Base-by-base conservation (phyloP, 2,888 invertebrate species). In the Campoletis raptor region DNA sequence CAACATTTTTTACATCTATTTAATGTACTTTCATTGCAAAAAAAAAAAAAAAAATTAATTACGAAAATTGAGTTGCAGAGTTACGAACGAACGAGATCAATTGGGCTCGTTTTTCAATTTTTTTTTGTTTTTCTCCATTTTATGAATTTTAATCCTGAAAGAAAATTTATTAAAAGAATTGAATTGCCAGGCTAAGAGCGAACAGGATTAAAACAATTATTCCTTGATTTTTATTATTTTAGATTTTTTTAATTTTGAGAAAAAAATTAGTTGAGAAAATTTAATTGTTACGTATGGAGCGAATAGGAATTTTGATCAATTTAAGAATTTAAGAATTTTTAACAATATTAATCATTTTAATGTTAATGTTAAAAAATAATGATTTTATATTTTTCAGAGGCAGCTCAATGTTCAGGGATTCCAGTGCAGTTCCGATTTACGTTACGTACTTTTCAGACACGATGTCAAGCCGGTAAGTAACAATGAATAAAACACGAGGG, bases 401-500 rank as follows among this genome's bases (percentile, higher is more conserved):
- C 98, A 98, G 95, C 96, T 98, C 92, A 97, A 98, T 95, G 98
- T 98, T 91, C 97, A 97, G 94, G 97, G 97, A 91, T 98, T 97
- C 95, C 96, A 97, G 95, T 97, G 98, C 95, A 98, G 98, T 90
- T 96, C 96, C 90, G 98, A 98, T 95, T 96, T 98, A 92, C 97
- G 97, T 94, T 98, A 96, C 95, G 97, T 98, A 93, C 96, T 98
- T 92, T 97, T 98, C 95, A 97, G 97, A 95, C 98, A 98, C 96
- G 97, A 98, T 95, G 97, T 98, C 95, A 97, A 97, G 95, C 96
- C 97, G 96, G 98, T 98, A 95, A 96, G 96, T 95, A 89, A 87
- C 70, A 69, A 69, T 81, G 37, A 79, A 57, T 67, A 54, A 57
- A 45, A 64, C 12, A 40, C 8, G 36, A 42, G 40, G 2, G 45